Evolutionary conservation across 2,113 vertebrate genomes (phyloP).

Genomic region (Sturnira hondurensis): DNA sequence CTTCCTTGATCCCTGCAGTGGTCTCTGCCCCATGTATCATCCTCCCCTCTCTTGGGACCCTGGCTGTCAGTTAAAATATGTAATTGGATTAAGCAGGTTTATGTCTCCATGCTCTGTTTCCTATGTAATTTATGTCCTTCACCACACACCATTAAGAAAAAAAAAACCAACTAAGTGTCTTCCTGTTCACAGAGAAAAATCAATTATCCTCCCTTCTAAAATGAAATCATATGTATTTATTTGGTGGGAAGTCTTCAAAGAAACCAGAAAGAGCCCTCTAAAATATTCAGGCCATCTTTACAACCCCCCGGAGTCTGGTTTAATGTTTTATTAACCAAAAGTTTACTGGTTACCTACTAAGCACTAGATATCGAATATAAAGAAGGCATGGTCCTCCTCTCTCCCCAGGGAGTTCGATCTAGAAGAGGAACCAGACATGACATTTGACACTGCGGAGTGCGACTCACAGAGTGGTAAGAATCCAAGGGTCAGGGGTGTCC

Average conservation of each 20-base stretch:
- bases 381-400: not conserved
- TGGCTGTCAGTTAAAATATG: slow-evolving; percentile 12
- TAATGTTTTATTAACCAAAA: not conserved
- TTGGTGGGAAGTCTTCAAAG: slow-evolving; percentile 45
- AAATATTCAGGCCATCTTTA: not conserved
- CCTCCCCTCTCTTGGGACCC: not conserved
- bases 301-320: not conserved
- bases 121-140: slow-evolving; percentile 50
- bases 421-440: not conserved
- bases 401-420: not conserved
- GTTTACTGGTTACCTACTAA: not conserved
- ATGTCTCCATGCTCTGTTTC: slow-evolving; percentile 45
- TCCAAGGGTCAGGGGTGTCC: not conserved
- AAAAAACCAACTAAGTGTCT: slow-evolving; percentile 6
- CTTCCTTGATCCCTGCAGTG: not conserved
- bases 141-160: not conserved
- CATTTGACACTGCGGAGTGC: not conserved
- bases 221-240: slow-evolving; percentile 61
- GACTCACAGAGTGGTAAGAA: not conserved
- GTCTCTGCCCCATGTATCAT: not conserved
- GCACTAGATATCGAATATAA: not conserved
- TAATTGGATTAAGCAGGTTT: slow-evolving; percentile 65
- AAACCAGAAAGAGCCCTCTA: slow-evolving; percentile 34
- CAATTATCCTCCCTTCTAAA: slow-evolving; percentile 56
- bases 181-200: slow-evolving; percentile 51